Evolutionary conservation across 1,140 invertebrate genomes (phyloP).

Genomic region (Brachionus plicatilis): DNA sequence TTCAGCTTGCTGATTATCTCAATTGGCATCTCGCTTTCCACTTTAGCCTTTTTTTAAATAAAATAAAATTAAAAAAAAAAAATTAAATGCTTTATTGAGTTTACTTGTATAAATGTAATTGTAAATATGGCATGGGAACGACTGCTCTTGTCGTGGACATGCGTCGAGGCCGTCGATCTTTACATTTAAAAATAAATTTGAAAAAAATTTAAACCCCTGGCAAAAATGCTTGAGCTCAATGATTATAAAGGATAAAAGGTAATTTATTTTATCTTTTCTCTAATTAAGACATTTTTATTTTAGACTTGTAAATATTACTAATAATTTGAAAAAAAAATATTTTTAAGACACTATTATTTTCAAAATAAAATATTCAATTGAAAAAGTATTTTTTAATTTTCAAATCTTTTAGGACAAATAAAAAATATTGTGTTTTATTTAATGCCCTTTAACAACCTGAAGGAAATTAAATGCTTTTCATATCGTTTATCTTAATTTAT

Average conservation of each 20-base stretch:
- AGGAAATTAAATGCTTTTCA: too few species aligned
- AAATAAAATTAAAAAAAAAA: not conserved
- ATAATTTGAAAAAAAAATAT: too few species aligned
- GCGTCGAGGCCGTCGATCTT: conserved; percentile 81
- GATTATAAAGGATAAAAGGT: not conserved
- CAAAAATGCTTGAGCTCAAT: not conserved
- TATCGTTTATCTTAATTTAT: too few species aligned
- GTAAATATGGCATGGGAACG: conserved; percentile 96
- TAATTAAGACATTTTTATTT: not conserved
- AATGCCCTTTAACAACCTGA: too few species aligned
- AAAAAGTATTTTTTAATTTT: too few species aligned
- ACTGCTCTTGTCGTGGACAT: conserved; percentile 97
- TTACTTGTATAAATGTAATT: conserved; percentile 78
- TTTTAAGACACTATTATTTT: too few species aligned
- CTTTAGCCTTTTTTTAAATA: conserved; percentile 8
- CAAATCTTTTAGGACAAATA: too few species aligned
- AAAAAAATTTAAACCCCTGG: not conserved
- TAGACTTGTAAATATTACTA: too few species aligned
- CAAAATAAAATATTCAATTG: too few species aligned
- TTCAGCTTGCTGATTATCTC: conserved; percentile 61
- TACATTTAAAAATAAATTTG: not conserved
- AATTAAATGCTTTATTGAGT: conserved; percentile 60
- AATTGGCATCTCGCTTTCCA: conserved; percentile 53
- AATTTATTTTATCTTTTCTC: not conserved
- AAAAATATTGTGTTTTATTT: too few species aligned